phyloP scores from a whole-genome alignment of 2,113 vertebrate genomes.

The Microtus montanus region DNA sequence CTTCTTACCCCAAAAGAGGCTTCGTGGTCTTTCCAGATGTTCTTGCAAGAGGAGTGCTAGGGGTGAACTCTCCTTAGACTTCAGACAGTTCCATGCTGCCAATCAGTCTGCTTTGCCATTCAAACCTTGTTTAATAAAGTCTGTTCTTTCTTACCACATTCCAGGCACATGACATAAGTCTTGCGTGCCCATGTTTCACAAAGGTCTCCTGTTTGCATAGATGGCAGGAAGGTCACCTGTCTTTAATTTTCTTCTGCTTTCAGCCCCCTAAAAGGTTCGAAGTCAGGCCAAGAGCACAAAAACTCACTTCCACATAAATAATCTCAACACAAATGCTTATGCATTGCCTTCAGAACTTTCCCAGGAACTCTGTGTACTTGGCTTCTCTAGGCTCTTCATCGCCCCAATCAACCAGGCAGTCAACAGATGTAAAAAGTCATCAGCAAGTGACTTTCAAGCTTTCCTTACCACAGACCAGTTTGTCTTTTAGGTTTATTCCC shows the following conservation, averaged over 20 bases:
- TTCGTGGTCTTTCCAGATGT: neutral
- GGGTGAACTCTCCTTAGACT: no score
- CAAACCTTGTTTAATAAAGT: neutral
- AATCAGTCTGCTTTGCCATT: neutral
- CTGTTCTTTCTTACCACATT: neutral
- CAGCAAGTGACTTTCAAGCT: neutral
- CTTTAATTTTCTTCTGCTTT: neutral
- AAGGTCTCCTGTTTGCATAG: neutral
- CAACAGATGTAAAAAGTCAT: neutral
- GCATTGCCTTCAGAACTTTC: neutral
- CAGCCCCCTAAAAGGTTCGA: neutral
- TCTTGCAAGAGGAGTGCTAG: neutral
- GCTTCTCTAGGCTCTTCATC: neutral
- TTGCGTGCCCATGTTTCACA: neutral
- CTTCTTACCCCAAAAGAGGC: neutral
- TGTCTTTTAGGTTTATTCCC: neutral
- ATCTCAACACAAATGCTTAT: neutral
- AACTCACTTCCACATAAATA: neutral
- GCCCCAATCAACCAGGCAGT: neutral
- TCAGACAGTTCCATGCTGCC: neutral
- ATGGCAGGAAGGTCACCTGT: neutral
- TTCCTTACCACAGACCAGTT: neutral
- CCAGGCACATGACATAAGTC: no score
- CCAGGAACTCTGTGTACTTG: neutral
- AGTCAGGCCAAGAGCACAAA: neutral